Conservation (phyloP, 2,113 vertebrate genomes). For the Hippocampus barbouri region DNA sequence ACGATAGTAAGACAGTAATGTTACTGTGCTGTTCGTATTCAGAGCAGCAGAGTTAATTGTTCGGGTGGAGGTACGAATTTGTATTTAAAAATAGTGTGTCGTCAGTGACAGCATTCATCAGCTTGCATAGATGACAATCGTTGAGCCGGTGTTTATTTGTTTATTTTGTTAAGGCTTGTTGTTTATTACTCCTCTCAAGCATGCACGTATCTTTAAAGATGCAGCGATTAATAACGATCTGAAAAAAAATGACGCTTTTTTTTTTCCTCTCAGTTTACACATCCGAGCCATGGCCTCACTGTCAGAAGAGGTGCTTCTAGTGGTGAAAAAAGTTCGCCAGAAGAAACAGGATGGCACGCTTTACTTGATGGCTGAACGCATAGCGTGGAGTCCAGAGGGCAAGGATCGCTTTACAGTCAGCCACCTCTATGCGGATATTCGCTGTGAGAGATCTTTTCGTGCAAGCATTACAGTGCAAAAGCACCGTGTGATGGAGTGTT, state of each 20-base stretch:
- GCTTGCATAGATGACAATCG: neutral
- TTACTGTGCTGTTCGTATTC: neutral
- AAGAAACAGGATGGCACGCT: constrained; percentile 97
- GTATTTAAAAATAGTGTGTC: neutral
- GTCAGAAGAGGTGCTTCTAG: constrained; percentile 95
- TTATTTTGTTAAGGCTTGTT: neutral
- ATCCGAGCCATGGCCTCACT: constrained; percentile 84
- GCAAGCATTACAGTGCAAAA: neutral
- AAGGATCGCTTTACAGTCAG: constrained; percentile 96
- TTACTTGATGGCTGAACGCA: constrained; percentile 95
- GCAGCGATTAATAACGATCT: neutral
- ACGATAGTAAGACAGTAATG: too few relatives aligned
- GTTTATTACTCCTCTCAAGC: neutral
- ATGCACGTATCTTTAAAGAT: neutral
- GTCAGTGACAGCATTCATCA: neutral
- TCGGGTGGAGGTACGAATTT: neutral
- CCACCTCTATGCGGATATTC: constrained; percentile 94
- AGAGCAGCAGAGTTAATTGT: neutral
- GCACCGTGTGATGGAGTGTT: neutral
- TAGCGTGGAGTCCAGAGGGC: constrained; percentile 96
- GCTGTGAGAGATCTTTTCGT: constrained; percentile 80
- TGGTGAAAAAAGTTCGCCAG: constrained; percentile 93
- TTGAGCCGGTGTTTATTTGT: neutral
- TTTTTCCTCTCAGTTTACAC: constrained; percentile 23
- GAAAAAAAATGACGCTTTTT: neutral